Percentiles rank a stretch among this genome's conserved stretches.
phyloP scores from a whole-genome alignment of 2,888 invertebrate genomes.

The Philaethria dido region DNA sequence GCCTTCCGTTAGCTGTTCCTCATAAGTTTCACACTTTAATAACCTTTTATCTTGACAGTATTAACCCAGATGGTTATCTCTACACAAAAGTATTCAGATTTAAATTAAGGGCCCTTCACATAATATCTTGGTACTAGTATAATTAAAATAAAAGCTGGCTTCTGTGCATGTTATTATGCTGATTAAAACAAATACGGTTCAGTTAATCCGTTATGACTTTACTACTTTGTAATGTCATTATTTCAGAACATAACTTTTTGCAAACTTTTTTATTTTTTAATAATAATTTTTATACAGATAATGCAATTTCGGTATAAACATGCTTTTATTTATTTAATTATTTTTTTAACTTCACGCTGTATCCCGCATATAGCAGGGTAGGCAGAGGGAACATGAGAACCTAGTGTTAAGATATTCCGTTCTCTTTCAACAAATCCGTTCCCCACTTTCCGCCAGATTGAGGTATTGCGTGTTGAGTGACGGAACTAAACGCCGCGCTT shows the following conservation, averaged over 20 bases:
- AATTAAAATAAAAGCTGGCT: conserved; percentile 1
- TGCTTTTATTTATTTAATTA: too few relatives aligned
- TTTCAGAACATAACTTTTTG: not conserved
- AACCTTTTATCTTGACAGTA: conserved; percentile 6
- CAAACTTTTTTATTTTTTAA: not conserved
- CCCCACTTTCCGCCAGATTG: too few relatives aligned
- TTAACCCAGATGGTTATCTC: conserved; percentile 18
- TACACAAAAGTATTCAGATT: conserved; percentile 22
- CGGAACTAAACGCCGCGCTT: too few relatives aligned
- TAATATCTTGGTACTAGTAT: conserved; percentile 24
- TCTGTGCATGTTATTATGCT: conserved; percentile 3
- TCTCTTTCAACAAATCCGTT: too few relatives aligned
- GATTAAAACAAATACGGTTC: conserved; percentile 34
- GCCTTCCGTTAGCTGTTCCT: too few relatives aligned
- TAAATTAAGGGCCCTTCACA: conserved; percentile 21
- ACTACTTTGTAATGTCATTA: conserved; percentile 1
- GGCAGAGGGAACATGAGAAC: too few relatives aligned
- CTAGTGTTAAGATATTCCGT: too few relatives aligned
- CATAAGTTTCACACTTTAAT: not conserved
- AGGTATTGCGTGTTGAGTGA: too few relatives aligned
- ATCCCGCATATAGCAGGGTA: too few relatives aligned
- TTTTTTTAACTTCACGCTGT: too few relatives aligned
- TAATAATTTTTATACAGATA: not conserved
- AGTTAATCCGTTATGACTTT: conserved; percentile 11
- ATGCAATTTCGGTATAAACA: not conserved